Percentiles rank a stretch among this genome's conserved stretches.
phyloP scores from a whole-genome alignment of 2,888 invertebrate species.

The Caenorhabditis sp. region DNA sequence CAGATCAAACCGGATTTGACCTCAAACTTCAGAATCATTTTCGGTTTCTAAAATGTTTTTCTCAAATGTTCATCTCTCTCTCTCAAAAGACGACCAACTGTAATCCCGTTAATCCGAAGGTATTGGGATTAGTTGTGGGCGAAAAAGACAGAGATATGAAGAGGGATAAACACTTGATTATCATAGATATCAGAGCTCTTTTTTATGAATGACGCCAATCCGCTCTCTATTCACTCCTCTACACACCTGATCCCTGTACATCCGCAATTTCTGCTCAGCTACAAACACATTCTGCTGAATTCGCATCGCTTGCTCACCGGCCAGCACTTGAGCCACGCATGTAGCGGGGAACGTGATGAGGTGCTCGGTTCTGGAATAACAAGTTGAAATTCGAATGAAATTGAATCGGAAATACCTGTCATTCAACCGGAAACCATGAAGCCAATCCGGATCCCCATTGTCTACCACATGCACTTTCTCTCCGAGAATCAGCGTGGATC shows the following conservation, averaged over 20 bases:
- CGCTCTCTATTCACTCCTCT: neutral
- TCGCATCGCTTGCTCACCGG: slow-evolving; percentile 81
- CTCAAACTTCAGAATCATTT: neutral
- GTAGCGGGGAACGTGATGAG: slow-evolving; percentile 73
- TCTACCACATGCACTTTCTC: slow-evolving; percentile 80
- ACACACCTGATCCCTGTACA: slow-evolving; percentile 82
- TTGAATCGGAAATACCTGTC: slow-evolving; percentile 62
- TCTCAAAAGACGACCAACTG: slow-evolving; percentile 40
- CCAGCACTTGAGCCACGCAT: slow-evolving; percentile 78
- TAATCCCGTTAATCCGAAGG: slow-evolving; percentile 49
- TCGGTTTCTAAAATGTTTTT: neutral
- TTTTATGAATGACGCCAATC: slow-evolving; percentile 41
- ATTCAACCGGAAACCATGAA: slow-evolving; percentile 80
- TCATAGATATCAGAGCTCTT: slow-evolving; percentile 18
- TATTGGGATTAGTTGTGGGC: slow-evolving; percentile 48
- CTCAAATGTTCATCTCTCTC: slow-evolving; percentile 7
- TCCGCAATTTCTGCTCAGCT: slow-evolving; percentile 78
- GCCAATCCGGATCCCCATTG: slow-evolving; percentile 83
- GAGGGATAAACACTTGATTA: slow-evolving; percentile 52
- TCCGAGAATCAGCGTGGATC: slow-evolving; percentile 73
- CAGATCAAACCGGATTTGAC: slow-evolving; percentile 1
- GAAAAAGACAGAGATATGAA: slow-evolving; percentile 23
- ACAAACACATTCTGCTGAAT: slow-evolving; percentile 80
- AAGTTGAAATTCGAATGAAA: slow-evolving; percentile 7
- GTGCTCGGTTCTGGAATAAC: slow-evolving; percentile 68